Conservation (phyloP, 2,888 invertebrate species). For the Agrochola lota region DNA sequence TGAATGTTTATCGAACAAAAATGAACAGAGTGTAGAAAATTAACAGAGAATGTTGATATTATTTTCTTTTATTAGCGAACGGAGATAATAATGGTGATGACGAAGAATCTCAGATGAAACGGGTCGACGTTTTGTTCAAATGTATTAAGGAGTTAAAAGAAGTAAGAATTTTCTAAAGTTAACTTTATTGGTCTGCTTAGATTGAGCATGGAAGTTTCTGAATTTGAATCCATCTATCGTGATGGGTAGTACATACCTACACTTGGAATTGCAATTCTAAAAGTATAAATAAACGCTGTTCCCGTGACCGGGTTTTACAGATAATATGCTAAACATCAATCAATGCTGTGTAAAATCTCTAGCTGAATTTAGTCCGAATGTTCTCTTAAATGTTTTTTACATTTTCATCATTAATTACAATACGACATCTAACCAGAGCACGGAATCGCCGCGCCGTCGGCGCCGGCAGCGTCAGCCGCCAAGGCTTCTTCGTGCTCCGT, state of each 20-base stretch:
- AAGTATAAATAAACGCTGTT: background rate
- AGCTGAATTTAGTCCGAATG: background rate
- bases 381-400: no score
- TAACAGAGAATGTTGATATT: background rate
- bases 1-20: background rate
- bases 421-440: background rate
- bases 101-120: slow-evolving; percentile 39
- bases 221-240: background rate
- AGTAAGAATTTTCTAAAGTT: slow-evolving; percentile 36
- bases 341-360: background rate
- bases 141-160: slow-evolving; percentile 41
- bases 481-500: background rate
- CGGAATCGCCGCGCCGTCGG: background rate
- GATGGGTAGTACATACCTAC: no score
- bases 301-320: background rate
- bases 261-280: background rate
- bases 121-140: slow-evolving; percentile 40
- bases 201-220: background rate
- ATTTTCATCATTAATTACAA: background rate
- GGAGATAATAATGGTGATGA: slow-evolving; percentile 37
- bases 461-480: background rate
- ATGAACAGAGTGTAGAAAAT: background rate
- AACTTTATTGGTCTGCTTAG: background rate
- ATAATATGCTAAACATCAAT: background rate
- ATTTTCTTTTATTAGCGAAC: slow-evolving; percentile 34